Conservation (phyloP, 30 jellyfish, hydroid and myxozoan genomes). For the Hydra vulgaris region DNA sequence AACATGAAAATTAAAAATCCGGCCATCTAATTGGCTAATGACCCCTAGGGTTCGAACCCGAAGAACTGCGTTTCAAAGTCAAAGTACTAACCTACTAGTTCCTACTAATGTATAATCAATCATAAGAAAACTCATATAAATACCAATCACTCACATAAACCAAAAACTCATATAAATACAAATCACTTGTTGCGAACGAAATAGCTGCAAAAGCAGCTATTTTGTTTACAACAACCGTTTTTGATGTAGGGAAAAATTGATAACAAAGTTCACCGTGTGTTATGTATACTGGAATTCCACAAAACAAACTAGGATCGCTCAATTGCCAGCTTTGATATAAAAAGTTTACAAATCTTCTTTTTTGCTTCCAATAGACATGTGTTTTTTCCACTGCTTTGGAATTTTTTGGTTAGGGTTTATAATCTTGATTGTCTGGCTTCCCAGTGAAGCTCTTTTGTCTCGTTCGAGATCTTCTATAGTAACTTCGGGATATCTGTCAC, state of each 20-base stretch:
- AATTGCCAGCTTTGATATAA: conserved; percentile 29
- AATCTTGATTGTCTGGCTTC: too few relatives aligned
- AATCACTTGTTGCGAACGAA: too few relatives aligned
- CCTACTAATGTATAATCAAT: background rate
- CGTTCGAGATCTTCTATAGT: conserved; percentile 34
- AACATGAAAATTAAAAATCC: too few relatives aligned
- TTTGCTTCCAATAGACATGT: conserved; percentile 43
- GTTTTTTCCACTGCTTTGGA: too few relatives aligned
- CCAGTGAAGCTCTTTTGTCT: too few relatives aligned
- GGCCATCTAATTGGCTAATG: too few relatives aligned
- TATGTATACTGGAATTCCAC: conserved; percentile 17
- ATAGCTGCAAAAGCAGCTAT: conserved; percentile 36
- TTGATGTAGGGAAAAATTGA: conserved; percentile 11
- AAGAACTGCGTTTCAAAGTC: too few relatives aligned
- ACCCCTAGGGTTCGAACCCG: too few relatives aligned
- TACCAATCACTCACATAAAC: background rate
- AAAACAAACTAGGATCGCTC: conserved; percentile 5
- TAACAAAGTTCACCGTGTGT: conserved; percentile 35
- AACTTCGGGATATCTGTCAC: conserved; percentile 48
- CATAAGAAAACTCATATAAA: background rate
- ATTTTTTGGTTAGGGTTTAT: too few relatives aligned
- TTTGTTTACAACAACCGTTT: conserved; percentile 19
- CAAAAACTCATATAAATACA: too few relatives aligned
- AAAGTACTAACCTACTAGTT: too few relatives aligned
- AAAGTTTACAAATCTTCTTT: conserved; percentile 41